Percentiles rank a stretch among this genome's conserved stretches.
phyloP scores from a whole-genome alignment of 2,113 vertebrate genomes.

The Nyctibius bracteatus region DNA sequence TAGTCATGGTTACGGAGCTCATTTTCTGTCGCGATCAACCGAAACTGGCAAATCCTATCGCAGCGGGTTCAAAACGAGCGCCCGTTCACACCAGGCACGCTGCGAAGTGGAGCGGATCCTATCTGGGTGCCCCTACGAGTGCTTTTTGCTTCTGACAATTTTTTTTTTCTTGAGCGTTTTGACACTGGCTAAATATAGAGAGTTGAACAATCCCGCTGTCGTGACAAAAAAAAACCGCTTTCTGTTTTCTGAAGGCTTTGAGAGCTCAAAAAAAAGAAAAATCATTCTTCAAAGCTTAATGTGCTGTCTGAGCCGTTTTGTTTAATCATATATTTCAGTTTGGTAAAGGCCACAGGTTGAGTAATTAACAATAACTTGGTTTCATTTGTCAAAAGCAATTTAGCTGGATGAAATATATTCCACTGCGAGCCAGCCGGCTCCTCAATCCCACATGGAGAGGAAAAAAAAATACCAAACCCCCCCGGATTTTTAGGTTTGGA shows the following conservation, averaged over 20 bases:
- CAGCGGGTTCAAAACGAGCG: neutral
- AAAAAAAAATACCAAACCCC: neutral
- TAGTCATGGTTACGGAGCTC: neutral
- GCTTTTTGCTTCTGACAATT: neutral
- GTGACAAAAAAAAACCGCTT: neutral
- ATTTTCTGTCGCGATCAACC: neutral
- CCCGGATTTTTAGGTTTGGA: neutral
- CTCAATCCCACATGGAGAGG: neutral
- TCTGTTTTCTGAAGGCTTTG: neutral
- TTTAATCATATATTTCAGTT: neutral
- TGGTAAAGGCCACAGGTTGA: neutral
- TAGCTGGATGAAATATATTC: neutral
- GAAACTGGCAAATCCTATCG: neutral
- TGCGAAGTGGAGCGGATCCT: neutral
- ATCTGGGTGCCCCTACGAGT: neutral
- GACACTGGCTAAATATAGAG: neutral
- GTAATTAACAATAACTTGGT: neutral
- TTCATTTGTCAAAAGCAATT: conserved; percentile 49
- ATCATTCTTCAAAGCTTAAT: neutral
- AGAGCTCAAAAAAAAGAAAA: neutral
- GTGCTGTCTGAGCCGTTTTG: neutral
- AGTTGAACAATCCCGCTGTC: neutral
- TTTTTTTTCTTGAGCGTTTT: neutral
- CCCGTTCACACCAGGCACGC: no score
- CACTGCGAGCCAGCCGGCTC: neutral